A percentile compares a stretch with the other conserved stretches of the same genome.
Conservation (phyloP, 1,140 invertebrate species). For the Ladona fulva region DNA sequence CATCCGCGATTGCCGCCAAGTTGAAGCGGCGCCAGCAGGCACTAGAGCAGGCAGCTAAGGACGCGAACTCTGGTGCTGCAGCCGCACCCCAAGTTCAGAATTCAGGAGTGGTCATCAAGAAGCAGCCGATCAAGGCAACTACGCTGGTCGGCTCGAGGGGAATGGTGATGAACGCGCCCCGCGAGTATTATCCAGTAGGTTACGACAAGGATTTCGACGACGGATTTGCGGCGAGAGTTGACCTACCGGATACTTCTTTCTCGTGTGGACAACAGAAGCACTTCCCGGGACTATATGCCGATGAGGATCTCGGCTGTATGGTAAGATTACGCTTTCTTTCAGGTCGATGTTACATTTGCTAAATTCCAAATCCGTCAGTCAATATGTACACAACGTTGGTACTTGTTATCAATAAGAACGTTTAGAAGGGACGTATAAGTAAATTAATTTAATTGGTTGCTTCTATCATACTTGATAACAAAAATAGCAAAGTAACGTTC, state of each 20-base stretch:
- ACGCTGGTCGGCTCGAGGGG: background rate
- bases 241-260: conserved; percentile 76
- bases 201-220: conserved; percentile 84
- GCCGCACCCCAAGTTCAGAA: background rate
- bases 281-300: conserved; percentile 80
- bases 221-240: conserved; percentile 71
- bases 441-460: too few species aligned
- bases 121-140: background rate
- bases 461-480: too few species aligned
- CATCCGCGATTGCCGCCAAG: conserved; percentile 47
- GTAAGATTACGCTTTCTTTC: conserved; percentile 40
- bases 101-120: background rate
- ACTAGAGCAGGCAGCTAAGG: background rate
- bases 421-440: too few species aligned
- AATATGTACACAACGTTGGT: too few species aligned
- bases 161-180: conserved; percentile 73
- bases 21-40: background rate
- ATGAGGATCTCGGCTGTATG: conserved; percentile 86
- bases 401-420: too few species aligned
- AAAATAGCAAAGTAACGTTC: too few species aligned
- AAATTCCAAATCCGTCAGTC: too few species aligned
- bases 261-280: conserved; percentile 82
- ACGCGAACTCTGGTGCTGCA: background rate
- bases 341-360: background rate
- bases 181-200: conserved; percentile 75